Base-by-base conservation (phyloP, 2,888 invertebrate genomes). In the Lagria hirta region DNA sequence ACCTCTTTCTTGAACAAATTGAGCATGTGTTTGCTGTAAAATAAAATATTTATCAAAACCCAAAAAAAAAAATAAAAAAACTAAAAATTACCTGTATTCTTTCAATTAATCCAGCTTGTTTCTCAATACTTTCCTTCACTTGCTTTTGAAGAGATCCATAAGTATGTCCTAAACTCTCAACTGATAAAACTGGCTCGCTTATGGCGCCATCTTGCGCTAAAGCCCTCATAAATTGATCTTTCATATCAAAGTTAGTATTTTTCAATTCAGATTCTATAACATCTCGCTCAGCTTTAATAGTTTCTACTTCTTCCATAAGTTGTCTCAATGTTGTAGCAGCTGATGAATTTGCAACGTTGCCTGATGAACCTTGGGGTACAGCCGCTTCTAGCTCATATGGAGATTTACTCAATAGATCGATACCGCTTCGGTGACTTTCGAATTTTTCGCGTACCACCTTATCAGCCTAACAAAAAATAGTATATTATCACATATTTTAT, bases 211-310 rank as follows among this genome's bases (percentile, higher is more conserved):
- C 87, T 58, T 83, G 79, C 3, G 83, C 79, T 44, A 93, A 69
- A 0, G 91, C 87, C 12, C 75, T 72, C 57, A 91, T 73, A 70
- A 95, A 93, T 59, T 80, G 80, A 13, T 81, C 78, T 65, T 90
- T 87, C 83, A 96, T 90, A 65, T 90, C 89, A 33, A 83, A 80
- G 5, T 84, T 82, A 3, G 84, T 78, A 24, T 82, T 83, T 64
- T 90, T 90, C 20, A 96, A 74, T 70, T 93, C 90, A 2, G 82
- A 83, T 75, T 97, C 96, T 54, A 95, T 81, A 3, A 81, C 83
- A 71, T 95, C 95, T 27, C 97, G 81, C 73, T 94, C 93, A 2
- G 86, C 86, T 75, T 92, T 93, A 28, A 94, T 76, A 20, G 82
- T 79, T 64, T 92, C 92, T 38, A 94, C 89, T 78, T 83, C 45